Percentiles rank a stretch among this genome's conserved stretches.
phyloP scores from a whole-genome alignment of 1,140 invertebrate genomes.

The Drosophila pallidifrons region DNA sequence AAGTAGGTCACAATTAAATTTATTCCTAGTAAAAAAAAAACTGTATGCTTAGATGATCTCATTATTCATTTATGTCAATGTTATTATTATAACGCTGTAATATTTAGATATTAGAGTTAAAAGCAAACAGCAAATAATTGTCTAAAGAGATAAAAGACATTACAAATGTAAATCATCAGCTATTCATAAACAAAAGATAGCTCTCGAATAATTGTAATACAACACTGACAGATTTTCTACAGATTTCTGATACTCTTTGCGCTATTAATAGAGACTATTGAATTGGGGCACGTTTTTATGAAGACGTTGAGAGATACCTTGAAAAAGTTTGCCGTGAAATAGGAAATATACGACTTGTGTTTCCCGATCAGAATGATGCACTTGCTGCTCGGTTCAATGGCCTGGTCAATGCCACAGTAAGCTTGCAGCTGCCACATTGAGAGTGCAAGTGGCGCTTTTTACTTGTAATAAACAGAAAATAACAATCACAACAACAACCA shows the following conservation, averaged over 20 bases:
- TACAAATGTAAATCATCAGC: no score
- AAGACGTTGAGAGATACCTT: conserved; percentile 16
- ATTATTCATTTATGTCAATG: no score
- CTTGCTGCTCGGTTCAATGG: conserved; percentile 32
- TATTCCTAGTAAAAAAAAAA: no score
- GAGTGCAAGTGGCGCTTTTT: conserved; percentile 69
- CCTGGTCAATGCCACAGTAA: conserved; percentile 47
- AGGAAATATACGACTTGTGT: background rate
- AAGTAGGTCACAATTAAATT: no score
- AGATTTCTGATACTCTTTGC: background rate
- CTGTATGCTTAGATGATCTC: no score
- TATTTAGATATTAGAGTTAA: no score
- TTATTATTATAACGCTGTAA: no score
- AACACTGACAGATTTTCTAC: background rate
- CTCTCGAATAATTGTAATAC: no score
- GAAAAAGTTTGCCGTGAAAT: conserved; percentile 1
- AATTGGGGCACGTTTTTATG: background rate
- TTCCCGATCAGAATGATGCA: background rate
- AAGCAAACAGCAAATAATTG: no score
- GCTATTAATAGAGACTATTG: background rate
- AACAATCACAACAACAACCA: conserved; percentile 33
- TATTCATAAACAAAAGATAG: no score
- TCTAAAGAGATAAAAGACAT: no score
- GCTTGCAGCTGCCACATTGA: background rate
- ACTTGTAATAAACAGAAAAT: conserved; percentile 67